Percentiles rank a stretch among this genome's conserved stretches.
These are phyloP conservation scores for Micromussa lordhowensis DNA, from an alignment of 92 coral and sea anemone genomes.

Conservation along the genomic window DNA sequence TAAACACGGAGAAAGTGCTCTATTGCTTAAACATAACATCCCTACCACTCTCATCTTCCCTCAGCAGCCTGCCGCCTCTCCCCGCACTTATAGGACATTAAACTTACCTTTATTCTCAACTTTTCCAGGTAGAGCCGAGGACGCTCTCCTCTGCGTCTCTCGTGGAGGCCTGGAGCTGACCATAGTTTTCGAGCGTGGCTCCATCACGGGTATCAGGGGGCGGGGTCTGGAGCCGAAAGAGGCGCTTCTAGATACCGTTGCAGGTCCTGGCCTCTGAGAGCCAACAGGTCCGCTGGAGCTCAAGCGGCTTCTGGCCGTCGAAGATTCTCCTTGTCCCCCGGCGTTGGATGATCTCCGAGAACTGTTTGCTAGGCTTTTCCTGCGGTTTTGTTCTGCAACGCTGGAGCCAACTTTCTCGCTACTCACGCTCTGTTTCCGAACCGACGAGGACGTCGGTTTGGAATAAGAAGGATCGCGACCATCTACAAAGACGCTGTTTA, in stretches of 20 bases:
- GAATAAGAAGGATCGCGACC: slow-evolving; percentile 25
- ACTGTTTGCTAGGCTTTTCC: slow-evolving; percentile 30
- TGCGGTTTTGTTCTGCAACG: slow-evolving; percentile 42
- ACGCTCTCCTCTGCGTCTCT: slow-evolving; percentile 40
- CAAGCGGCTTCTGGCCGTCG: slow-evolving; percentile 19
- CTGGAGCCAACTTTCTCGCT: slow-evolving; percentile 10
- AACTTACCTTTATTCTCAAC: slow-evolving; percentile 31
- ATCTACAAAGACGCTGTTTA: slow-evolving; percentile 36
- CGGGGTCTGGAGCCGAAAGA: slow-evolving; percentile 70
- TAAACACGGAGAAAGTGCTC: no score
- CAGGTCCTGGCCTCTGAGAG: slow-evolving; percentile 32
- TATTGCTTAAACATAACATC: no score
- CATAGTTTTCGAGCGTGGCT: slow-evolving; percentile 36
- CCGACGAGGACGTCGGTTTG: slow-evolving; percentile 37
- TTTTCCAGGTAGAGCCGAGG: slow-evolving; percentile 13
- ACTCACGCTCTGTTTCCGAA: slow-evolving; percentile 28
- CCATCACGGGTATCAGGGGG: slow-evolving; percentile 36
- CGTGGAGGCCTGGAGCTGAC: slow-evolving; percentile 13
- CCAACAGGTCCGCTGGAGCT: slow-evolving; percentile 48
- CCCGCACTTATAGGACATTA: not conserved
- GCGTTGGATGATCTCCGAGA: slow-evolving; percentile 43
- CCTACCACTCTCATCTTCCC: not conserved
- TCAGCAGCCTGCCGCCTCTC: not conserved
- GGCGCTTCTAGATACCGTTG: slow-evolving; percentile 58
- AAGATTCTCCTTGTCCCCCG: slow-evolving; percentile 35